These are phyloP conservation scores for Triplophysa rosa DNA, from an alignment of 2,113 vertebrate species.

Conservation along the genomic window DNA sequence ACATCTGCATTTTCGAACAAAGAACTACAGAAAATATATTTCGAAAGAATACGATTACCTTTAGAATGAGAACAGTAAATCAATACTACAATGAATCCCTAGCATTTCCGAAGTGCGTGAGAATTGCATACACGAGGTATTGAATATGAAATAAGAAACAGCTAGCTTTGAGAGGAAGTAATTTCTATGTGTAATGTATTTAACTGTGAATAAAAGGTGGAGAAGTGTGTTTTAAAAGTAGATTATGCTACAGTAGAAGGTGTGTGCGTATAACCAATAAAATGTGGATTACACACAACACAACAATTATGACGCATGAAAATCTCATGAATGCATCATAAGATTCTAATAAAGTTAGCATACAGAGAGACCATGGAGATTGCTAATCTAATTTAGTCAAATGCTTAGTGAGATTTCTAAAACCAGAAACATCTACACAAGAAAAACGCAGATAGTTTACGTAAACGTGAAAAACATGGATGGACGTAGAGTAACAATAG, in stretches of 20 bases:
- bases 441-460: neutral
- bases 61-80: conserved; percentile 28
- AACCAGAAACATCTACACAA: neutral
- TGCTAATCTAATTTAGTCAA: neutral
- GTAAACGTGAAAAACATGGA: no score
- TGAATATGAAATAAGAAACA: neutral
- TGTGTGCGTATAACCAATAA: neutral
- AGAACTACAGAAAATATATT: conserved; percentile 12
- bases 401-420: neutral
- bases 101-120: conserved; percentile 2
- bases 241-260: neutral
- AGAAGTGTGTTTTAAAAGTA: neutral
- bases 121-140: neutral
- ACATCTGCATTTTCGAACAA: conserved; percentile 22
- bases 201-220: neutral
- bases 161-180: neutral
- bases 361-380: neutral
- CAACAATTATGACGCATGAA: conserved; percentile 9
- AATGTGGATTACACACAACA: conserved; percentile 4
- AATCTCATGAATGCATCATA: neutral
- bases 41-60: conserved; percentile 4
- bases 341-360: neutral
- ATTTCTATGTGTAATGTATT: conserved; percentile 19
- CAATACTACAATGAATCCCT: conserved; percentile 29
- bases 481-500: no score